A percentile compares a stretch with the other conserved stretches of the same genome.
phyloP scores from a whole-genome alignment of 2,113 vertebrate species.

The Brienomyrus brachyistius region DNA sequence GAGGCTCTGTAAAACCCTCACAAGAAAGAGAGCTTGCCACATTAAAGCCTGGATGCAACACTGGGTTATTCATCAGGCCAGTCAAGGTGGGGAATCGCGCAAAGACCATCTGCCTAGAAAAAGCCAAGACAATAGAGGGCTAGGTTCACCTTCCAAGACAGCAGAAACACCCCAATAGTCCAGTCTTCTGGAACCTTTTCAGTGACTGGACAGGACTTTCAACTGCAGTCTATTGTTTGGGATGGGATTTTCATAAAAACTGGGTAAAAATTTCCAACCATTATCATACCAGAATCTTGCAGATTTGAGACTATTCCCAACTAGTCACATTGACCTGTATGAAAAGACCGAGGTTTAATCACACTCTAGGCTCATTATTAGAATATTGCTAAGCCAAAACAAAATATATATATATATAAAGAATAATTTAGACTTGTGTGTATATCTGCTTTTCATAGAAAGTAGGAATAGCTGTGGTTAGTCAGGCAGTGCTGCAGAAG shows the following conservation, averaged over 20 bases:
- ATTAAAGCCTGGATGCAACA: conserved; percentile 63
- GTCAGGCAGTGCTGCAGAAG: conserved; percentile 39
- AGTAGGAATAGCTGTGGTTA: conserved; percentile 34
- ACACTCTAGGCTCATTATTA: neutral
- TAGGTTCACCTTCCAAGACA: conserved; percentile 5
- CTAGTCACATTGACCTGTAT: neutral
- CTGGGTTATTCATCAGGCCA: conserved; percentile 60
- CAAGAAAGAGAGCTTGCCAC: conserved; percentile 64
- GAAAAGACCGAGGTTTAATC: neutral
- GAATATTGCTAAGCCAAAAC: neutral
- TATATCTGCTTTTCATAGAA: conserved; percentile 18
- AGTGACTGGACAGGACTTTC: neutral
- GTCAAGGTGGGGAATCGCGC: conserved; percentile 67
- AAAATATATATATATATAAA: neutral
- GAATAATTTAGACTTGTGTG: neutral
- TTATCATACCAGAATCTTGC: neutral
- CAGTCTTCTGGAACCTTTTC: neutral
- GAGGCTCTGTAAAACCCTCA: conserved; percentile 68
- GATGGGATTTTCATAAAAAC: neutral
- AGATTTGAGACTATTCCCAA: neutral
- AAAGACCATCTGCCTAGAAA: conserved; percentile 67
- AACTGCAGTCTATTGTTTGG: neutral
- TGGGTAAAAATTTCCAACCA: neutral
- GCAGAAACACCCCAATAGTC: neutral
- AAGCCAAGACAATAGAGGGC: conserved; percentile 40